Base-by-base conservation (phyloP, 2,888 invertebrate species). In the Ptilodon capucinus region DNA sequence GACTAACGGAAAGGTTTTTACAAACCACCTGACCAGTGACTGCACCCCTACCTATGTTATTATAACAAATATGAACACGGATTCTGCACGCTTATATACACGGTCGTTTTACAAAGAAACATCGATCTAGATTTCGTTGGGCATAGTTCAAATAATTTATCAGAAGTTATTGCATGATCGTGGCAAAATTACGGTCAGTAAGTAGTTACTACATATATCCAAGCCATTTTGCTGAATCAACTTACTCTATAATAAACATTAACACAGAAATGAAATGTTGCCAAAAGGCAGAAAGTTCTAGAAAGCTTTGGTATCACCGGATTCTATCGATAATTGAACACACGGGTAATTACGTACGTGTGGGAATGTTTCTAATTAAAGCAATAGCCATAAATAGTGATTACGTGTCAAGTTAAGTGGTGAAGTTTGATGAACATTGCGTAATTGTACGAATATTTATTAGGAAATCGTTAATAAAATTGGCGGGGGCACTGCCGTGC, bases 1-100 rank as follows among this genome's bases (percentile, higher is more conserved):
- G 51, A 57, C 60, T 54, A 64, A 60, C 61, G 64, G 60, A 63
- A 67, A 66, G 53, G 25, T 56, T 63, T 56, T 58, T 53, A 62
- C 54, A 51, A 67, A 60, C 49, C 35, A 44, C 54, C 39, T 48
- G 6, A 28, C 11, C 34, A 17, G 4, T 39, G 8, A 19, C 38
- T 19, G 18, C 13, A 38, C 38, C 16, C 16, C 7, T 16, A n/a
- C 4, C 16, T 2, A 34, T 16, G 34, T 23, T 23, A 23, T 23
- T 23, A 23, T 7, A 7, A 7, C 9, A 30, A 30, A 30, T 30
- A 5, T n/a, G 30, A 30, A 30, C 30, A 4, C 30, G 13, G 30
- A 30, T 30, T 30, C 30, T 30, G 23, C 23, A 23, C 9, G 8
- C 9, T n/a, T n/a, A n/a, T 7, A 9, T 23, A 23, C 23, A 23